These are phyloP conservation scores for Dermochelys coriacea DNA, from an alignment of 2,797 vertebrate genomes.

Conservation along the genomic window DNA sequence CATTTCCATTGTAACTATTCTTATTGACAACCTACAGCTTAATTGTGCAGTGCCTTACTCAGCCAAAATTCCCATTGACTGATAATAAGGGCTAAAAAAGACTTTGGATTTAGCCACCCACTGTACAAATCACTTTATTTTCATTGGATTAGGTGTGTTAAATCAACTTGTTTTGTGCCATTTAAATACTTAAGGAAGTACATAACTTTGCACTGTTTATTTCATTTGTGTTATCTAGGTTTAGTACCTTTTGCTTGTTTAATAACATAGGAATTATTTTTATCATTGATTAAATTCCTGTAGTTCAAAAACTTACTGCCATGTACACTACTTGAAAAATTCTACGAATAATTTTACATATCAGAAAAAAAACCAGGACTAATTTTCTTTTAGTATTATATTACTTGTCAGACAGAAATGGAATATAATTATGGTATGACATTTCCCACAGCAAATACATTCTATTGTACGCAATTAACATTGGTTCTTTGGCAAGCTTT, in stretches of 20 bases:
- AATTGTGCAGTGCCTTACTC: neutral
- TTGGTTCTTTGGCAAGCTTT: slow-evolving; percentile 74
- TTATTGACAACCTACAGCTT: neutral
- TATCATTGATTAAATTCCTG: neutral
- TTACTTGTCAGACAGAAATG: slow-evolving; percentile 77
- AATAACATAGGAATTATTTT: slow-evolving; percentile 5
- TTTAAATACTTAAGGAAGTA: neutral
- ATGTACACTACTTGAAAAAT: neutral
- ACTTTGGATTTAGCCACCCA: neutral
- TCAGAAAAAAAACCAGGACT: slow-evolving; percentile 37
- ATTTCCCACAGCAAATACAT: slow-evolving; percentile 80
- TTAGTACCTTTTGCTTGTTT: neutral
- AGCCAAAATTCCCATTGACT: neutral
- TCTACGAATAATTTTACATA: slow-evolving; percentile 19
- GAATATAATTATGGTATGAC: slow-evolving; percentile 79
- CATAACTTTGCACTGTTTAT: neutral
- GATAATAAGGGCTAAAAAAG: neutral
- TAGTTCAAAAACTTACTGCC: slow-evolving; percentile 32
- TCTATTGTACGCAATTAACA: slow-evolving; percentile 80
- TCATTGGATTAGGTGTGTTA: neutral
- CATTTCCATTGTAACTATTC: neutral
- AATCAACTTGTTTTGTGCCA: neutral
- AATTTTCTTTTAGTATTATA: slow-evolving; percentile 68
- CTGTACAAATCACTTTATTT: neutral
- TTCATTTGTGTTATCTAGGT: neutral